Evolutionary conservation across 2,797 vertebrate species (phyloP), one percentile per base, ranked within the genome.

Genomic region (Chiroxiphia lanceolata): DNA sequence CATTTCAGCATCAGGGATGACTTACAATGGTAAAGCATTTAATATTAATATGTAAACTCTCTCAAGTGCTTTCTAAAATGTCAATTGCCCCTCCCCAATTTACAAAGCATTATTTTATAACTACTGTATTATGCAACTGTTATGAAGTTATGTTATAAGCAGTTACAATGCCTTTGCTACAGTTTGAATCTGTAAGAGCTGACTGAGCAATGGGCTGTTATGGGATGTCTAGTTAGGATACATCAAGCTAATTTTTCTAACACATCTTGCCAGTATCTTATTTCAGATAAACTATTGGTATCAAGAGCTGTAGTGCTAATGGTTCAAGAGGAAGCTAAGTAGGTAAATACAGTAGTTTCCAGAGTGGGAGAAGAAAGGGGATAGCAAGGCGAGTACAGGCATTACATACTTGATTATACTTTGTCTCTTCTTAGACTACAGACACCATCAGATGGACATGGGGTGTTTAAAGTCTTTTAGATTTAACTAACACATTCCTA

Each of bases 21-120:
- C 48, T 90, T 77, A 60, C 3, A 88, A 19, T 4, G 31, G 34
- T 34, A 94, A 86, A 83, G 34, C 17, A 67, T 70, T 84, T 80
- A 77, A 67, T 45, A 82, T 69, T 42, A 75, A 33, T 13, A 74
- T 5, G 10, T 71, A 84, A 94, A 93, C 1, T 5, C 56, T 45
- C 56, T 60, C 45, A 94, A 93, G 84, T 96, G 94, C 89, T 86
- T 93, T 76, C 70, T 79, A 84, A 90, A 81, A 76, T 48, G 42
- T 50, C 68, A 89, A 40, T 23, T 94, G 53, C 26, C 13, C 17
- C 61, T 56, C 13, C 11, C 5, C 27, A n/a, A 5, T 44, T 83
- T 40, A 76, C 21, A 92, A 38, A 18, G 54, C 47, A 65, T 86
- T 65, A 74, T 75, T 91, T 78, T 69, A 61, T 57, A 86, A 70